phyloP scores from a whole-genome alignment of 2,888 invertebrate species.

The Drosophila prostipennis region DNA sequence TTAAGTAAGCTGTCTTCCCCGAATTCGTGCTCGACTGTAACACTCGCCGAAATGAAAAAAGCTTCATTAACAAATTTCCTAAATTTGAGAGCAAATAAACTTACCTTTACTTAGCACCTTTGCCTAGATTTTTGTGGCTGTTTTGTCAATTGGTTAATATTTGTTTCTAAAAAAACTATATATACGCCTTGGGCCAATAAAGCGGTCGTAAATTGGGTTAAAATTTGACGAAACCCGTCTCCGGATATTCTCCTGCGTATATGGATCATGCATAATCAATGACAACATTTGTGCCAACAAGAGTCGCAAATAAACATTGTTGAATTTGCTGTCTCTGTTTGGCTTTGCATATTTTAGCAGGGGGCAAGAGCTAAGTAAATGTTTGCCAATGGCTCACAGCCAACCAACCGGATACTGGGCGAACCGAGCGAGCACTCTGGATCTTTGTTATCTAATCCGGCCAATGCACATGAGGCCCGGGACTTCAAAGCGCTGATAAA shows the following conservation, averaged over 20 bases:
- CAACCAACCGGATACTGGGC: slow-evolving; percentile 40
- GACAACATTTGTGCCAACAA: slow-evolving; percentile 46
- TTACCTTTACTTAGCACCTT: slow-evolving; percentile 39
- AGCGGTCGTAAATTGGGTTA: slow-evolving; percentile 35
- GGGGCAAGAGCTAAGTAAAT: slow-evolving; percentile 45
- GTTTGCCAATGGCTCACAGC: slow-evolving; percentile 43
- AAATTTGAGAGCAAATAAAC: slow-evolving; percentile 21
- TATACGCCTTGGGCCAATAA: slow-evolving; percentile 7
- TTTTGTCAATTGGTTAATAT: slow-evolving; percentile 31
- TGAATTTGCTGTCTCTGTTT: slow-evolving; percentile 44
- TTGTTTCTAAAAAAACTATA: slow-evolving; percentile 16
- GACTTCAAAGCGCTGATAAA: slow-evolving; percentile 19
- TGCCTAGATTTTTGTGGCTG: slow-evolving; percentile 20
- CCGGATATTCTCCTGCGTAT: slow-evolving; percentile 11
- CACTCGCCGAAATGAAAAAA: slow-evolving; percentile 15
- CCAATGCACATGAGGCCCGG: slow-evolving; percentile 25
- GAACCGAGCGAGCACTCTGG: slow-evolving; percentile 18
- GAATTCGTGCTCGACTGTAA: slow-evolving; percentile 30
- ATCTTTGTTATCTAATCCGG: slow-evolving; percentile 45
- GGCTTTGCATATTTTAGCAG: slow-evolving; percentile 42
- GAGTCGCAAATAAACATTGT: slow-evolving; percentile 47
- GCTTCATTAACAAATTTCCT: slow-evolving; percentile 16
- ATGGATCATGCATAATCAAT: slow-evolving; percentile 47
- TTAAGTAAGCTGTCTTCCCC: slow-evolving; percentile 6
- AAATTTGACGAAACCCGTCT: slow-evolving; percentile 31